phyloP scores from a whole-genome alignment of 2,797 vertebrate species.

The Vireo griseus region DNA sequence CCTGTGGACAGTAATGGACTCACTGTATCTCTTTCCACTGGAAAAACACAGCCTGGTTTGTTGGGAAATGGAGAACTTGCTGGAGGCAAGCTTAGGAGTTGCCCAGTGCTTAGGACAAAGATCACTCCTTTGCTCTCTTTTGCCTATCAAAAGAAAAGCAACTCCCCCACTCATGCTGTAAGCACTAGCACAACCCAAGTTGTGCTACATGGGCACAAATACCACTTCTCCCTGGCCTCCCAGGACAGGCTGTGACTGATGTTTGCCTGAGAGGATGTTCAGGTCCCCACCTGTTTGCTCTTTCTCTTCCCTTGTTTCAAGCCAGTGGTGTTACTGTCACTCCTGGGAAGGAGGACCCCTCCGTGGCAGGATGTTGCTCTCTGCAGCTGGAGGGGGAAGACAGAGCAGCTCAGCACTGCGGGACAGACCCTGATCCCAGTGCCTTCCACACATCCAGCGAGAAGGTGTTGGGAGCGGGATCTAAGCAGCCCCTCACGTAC shows the following conservation, averaged over 20 bases:
- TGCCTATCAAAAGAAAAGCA: background rate
- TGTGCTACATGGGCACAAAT: background rate
- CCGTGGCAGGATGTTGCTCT: rapidly evolving
- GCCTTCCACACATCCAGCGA: background rate
- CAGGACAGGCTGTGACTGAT: background rate
- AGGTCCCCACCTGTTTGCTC: background rate
- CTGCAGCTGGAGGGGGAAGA: background rate
- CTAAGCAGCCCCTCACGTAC: background rate
- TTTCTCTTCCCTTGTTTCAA: background rate
- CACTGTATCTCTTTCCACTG: background rate
- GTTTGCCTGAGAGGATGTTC: background rate
- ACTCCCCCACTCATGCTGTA: background rate
- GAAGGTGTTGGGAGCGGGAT: background rate
- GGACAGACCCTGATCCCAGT: too few species aligned
- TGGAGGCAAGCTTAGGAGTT: background rate
- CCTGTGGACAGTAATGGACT: background rate
- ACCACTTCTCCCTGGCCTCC: background rate
- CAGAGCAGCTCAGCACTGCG: rapidly evolving
- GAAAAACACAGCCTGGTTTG: background rate
- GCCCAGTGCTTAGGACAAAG: background rate
- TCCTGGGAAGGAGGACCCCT: background rate
- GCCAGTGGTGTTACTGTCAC: background rate
- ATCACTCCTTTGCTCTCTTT: background rate
- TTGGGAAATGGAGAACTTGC: background rate
- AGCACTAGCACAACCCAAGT: background rate